phyloP scores from a whole-genome alignment of 2,113 vertebrate genomes.

The Mus musculus region GRCm39 chr1:185124501-185125000 shows the following conservation, averaged over 20 bases:
- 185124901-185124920: no score
- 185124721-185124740: background rate
- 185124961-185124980: fast-evolving
- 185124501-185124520: background rate
- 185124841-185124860: no score
- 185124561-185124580: background rate
- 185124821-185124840: background rate
- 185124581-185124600: background rate
- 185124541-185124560: background rate
- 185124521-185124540: background rate
- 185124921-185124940: background rate
- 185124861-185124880: fast-evolving
- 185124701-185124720: background rate
- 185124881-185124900: background rate
- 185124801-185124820: no score
- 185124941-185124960: background rate
- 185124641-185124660: background rate
- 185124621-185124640: background rate
- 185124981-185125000: background rate
- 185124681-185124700: no score
- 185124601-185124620: background rate
- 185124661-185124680: background rate
- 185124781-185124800: background rate
- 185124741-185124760: background rate
- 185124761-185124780: background rate